Percentiles rank a stretch among this genome's conserved stretches.
Conservation (phyloP, 2,888 invertebrate genomes). For the Eledona agricola region DNA sequence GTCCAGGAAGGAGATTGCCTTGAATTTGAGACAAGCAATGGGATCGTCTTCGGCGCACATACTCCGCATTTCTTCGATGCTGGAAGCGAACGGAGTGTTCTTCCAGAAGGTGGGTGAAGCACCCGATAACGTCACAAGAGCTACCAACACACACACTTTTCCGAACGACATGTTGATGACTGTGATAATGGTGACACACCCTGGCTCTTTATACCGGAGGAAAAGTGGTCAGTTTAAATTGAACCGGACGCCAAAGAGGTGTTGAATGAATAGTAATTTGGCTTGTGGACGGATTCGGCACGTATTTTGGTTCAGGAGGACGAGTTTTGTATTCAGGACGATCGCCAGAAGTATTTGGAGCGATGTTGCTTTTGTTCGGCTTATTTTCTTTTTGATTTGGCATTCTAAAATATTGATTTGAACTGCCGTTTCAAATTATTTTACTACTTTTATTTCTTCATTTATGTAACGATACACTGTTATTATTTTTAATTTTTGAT, state of each 20-base stretch:
- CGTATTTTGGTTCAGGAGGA: constrained; percentile 32
- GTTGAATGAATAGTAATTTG: constrained; percentile 34
- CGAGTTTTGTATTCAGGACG: constrained; percentile 35
- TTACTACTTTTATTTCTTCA: no score
- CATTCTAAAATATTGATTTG: no score
- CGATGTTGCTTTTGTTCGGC: constrained; percentile 38
- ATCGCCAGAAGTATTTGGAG: constrained; percentile 27
- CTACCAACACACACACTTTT: constrained; percentile 58
- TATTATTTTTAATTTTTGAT: no score
- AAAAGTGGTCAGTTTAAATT: constrained; percentile 36
- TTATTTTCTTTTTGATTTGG: constrained; percentile 6
- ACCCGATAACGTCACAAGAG: constrained; percentile 64
- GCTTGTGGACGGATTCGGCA: constrained; percentile 15
- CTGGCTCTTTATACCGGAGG: constrained; percentile 43
- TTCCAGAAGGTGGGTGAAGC: constrained; percentile 75
- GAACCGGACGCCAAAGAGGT: constrained; percentile 47
- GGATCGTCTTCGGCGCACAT: constrained; percentile 81
- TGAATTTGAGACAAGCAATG: constrained; percentile 83
- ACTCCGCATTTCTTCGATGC: constrained; percentile 77
- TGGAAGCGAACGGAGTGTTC: constrained; percentile 73
- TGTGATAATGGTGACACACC: constrained; percentile 44
- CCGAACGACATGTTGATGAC: constrained; percentile 42
- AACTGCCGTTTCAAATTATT: not conserved
- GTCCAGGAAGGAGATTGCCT: constrained; percentile 81
- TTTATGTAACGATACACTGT: no score